phyloP scores from a whole-genome alignment of 2,113 vertebrate genomes.

The Burhinus oedicnemus region DNA sequence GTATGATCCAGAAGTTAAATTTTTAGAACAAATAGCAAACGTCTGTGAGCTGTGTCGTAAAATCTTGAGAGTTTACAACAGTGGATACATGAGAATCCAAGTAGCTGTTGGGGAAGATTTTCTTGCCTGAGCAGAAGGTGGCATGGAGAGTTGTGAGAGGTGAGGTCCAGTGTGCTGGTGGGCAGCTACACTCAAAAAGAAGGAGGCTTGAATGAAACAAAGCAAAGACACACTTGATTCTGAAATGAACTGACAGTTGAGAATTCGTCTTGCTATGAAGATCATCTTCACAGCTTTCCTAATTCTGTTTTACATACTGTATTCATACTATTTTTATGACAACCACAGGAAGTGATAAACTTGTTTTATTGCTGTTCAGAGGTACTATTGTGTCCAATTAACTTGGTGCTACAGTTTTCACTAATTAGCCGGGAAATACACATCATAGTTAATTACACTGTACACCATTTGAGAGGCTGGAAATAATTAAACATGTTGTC shows the following conservation, averaged over 20 bases:
- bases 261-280: not conserved
- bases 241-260: not conserved
- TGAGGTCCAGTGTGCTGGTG: not conserved
- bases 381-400: constrained; percentile 67
- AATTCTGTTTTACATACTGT: not conserved
- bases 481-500: constrained; percentile 76
- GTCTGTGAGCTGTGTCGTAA: not conserved
- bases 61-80: not conserved
- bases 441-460: constrained; percentile 69
- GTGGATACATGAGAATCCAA: not conserved
- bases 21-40: not conserved
- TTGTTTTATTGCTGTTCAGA: constrained; percentile 59
- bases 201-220: not conserved
- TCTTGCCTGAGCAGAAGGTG: not conserved
- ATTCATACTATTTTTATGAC: not conserved
- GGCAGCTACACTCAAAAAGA: not conserved
- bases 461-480: constrained; percentile 34
- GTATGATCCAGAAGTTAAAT: not conserved
- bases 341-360: constrained; percentile 32
- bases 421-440: constrained; percentile 68
- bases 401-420: constrained; percentile 53
- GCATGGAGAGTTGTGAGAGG: not conserved
- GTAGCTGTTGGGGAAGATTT: not conserved
- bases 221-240: not conserved
- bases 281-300: not conserved